Conservation (phyloP, 1,140 invertebrate species). For the Teleogryllus occipitalis region DNA sequence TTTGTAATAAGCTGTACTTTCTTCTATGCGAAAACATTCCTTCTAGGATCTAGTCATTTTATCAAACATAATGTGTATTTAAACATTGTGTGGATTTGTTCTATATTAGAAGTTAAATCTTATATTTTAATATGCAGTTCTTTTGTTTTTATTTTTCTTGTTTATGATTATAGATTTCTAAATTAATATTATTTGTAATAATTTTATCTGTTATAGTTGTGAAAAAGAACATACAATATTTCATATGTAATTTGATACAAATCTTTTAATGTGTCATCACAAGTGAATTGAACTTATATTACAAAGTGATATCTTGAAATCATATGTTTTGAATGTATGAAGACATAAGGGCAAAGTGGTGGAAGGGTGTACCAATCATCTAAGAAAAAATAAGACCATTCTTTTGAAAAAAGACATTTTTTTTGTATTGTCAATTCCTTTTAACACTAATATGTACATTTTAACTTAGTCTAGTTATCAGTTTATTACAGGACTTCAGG, state of each 20-base stretch:
- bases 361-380: neutral
- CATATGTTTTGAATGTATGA: neutral
- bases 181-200: neutral
- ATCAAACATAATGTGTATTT: neutral
- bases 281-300: neutral
- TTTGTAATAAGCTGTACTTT: neutral
- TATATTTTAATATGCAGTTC: neutral
- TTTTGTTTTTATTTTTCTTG: neutral
- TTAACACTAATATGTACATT: neutral
- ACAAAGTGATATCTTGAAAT: constrained; percentile 1
- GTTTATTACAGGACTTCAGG: no score
- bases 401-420: neutral
- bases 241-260: constrained; percentile 6
- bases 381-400: neutral
- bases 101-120: neutral
- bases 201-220: neutral
- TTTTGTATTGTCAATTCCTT: neutral
- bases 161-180: neutral
- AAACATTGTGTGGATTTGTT: constrained; percentile 1
- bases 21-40: neutral
- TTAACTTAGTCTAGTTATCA: no score
- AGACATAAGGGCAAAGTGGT: neutral
- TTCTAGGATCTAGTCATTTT: neutral
- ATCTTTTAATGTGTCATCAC: constrained; percentile 1
- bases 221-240: neutral